Conservation (phyloP, 92 coral and sea anemone genomes). For the Isaurus tuberculatus region DNA sequence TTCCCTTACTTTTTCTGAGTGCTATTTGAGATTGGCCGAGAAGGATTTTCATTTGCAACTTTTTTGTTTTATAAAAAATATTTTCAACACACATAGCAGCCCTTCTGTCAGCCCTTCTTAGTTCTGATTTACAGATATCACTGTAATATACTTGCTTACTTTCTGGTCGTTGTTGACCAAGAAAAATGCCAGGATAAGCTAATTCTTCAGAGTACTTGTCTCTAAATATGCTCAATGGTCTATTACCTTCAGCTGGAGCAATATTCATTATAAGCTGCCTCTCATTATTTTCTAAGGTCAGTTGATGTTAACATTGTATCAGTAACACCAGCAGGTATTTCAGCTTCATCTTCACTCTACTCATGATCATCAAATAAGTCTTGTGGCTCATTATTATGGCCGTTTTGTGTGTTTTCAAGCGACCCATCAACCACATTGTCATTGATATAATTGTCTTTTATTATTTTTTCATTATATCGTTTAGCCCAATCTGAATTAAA, state of each 20-base stretch:
- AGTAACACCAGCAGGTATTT: not conserved
- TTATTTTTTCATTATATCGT: slow-evolving; percentile 3
- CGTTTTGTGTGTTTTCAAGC: not conserved
- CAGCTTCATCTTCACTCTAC: slow-evolving; percentile 1
- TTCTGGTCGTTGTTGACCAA: not conserved
- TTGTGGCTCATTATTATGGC: not conserved
- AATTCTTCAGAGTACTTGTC: too few relatives aligned
- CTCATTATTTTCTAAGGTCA: slow-evolving; percentile 4
- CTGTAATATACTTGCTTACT: too few relatives aligned
- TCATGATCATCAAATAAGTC: slow-evolving; percentile 3
- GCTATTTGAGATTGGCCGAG: too few relatives aligned
- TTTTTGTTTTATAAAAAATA: too few relatives aligned
- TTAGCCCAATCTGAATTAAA: slow-evolving; percentile 50
- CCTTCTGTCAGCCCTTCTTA: not conserved
- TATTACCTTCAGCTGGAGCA: slow-evolving; percentile 1
- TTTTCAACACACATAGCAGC: slow-evolving; percentile 8
- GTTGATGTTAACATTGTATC: slow-evolving; percentile 2
- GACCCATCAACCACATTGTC: slow-evolving; percentile 6
- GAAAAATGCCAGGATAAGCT: not conserved
- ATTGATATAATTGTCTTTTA: slow-evolving; percentile 7
- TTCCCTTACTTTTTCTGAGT: too few relatives aligned
- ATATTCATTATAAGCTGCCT: not conserved
- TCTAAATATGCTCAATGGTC: slow-evolving; percentile 4
- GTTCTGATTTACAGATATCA: too few relatives aligned
- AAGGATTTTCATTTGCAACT: too few relatives aligned